A percentile compares a stretch with the other conserved stretches of the same genome.
Evolutionary conservation across 2,888 invertebrate species (phyloP).

Genomic region (Conops quadrifasciatus): DNA sequence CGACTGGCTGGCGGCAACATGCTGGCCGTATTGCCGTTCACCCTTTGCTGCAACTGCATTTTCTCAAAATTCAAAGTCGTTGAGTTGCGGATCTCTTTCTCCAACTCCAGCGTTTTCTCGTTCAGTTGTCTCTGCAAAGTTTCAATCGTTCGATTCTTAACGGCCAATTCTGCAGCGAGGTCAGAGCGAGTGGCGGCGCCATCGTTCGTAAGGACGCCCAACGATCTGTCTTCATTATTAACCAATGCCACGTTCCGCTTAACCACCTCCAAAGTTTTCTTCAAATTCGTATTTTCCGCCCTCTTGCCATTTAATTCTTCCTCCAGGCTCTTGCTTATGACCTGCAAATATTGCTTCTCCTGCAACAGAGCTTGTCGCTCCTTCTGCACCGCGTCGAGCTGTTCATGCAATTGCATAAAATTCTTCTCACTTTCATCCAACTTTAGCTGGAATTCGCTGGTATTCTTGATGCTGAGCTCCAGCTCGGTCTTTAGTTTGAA

Average conservation of each 20-base stretch:
- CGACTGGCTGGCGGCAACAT: too few species aligned
- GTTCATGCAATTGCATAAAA: neutral
- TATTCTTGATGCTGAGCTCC: neutral
- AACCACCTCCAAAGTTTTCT: neutral
- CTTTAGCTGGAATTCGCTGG: neutral
- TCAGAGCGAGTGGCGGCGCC: neutral
- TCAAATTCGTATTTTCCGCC: neutral
- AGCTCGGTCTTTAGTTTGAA: neutral
- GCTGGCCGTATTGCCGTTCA: neutral
- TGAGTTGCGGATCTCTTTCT: slow-evolving; percentile 24
- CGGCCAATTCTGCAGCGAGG: neutral
- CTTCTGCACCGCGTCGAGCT: neutral
- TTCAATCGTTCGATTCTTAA: neutral
- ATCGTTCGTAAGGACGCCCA: neutral
- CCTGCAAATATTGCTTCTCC: neutral
- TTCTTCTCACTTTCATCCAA: neutral
- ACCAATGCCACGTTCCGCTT: neutral
- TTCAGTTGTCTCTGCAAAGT: slow-evolving; percentile 1
- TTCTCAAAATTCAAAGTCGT: slow-evolving; percentile 13
- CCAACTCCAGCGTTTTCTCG: slow-evolving; percentile 12
- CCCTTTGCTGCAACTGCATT: neutral
- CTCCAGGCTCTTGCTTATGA: neutral
- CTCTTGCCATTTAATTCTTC: neutral
- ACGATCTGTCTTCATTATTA: neutral
- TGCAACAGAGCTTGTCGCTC: neutral